Base-by-base conservation (phyloP, 2,888 invertebrate genomes). In the Sesamia inferens region DNA sequence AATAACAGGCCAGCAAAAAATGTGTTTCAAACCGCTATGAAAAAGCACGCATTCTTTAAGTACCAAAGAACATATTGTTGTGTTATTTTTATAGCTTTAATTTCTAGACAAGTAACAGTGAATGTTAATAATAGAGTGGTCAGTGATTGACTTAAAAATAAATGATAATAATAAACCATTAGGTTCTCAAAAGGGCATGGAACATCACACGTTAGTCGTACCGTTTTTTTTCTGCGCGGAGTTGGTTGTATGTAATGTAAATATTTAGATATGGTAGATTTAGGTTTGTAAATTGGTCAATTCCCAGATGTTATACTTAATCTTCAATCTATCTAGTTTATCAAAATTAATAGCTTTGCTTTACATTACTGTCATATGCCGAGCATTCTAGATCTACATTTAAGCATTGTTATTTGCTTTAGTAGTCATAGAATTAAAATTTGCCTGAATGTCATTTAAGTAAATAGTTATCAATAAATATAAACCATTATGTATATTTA, bases 231-330 rank as follows among this genome's bases (percentile, higher is more conserved):
- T 80, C 87, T 84, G 84, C 83, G 88, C 85, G 85, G 79, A 79
- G 78, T 89, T 87, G 82, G 82, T 88, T 81, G 65, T 76, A 79
- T 85, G 51, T 77, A 74, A 71, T 92, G 92, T 92, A 93, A 90
- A 91, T 92, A 91, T 86, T 86, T 81, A 89, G 89, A 85, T 89
- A 89, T 68, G 22, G 86, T 93, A 94, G 91, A 85, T 81, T 86
- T 94, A 94, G 93, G 88, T 92, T 92, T 92, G 92, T 95, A 94
- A 94, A 92, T 93, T 92, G 90, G 95, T 95, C 95, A 95, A 95
- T 95, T 95, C 92, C 91, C 90, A 92, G 89, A 89, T 86, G 70
- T 58, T 79, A 88, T 79, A 92, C 88, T 89, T 92, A 89, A 90
- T 91, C 89, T 92, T 89, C 90, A 90, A 89, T 90, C 87, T 90